phyloP scores from a whole-genome alignment of 2,888 invertebrate genomes.

The Leptopilina myrica region DNA sequence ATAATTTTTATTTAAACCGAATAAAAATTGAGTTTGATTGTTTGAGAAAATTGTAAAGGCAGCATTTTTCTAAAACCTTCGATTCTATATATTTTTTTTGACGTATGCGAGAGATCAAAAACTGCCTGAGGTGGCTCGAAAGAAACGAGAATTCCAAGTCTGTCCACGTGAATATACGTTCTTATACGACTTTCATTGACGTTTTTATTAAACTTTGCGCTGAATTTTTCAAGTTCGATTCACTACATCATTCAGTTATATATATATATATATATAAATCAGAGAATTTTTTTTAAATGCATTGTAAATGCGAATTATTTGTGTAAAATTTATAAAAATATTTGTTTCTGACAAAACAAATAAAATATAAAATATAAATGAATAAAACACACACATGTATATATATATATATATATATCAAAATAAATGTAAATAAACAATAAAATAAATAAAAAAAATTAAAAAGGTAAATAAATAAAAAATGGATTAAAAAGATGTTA shows the following conservation, averaged over 20 bases:
- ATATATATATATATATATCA: no score
- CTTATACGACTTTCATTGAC: conserved; percentile 59
- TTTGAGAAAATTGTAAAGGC: neutral
- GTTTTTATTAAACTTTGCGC: conserved; percentile 67
- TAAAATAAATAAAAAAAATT: no score
- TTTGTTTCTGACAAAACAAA: no score
- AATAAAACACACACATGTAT: no score
- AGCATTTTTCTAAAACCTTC: conserved; percentile 27
- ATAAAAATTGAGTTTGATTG: neutral
- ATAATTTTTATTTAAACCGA: no score
- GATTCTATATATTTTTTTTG: conserved; percentile 20
- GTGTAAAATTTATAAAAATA: neutral
- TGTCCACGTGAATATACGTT: conserved; percentile 47
- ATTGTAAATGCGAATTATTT: neutral
- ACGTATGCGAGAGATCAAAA: conserved; percentile 33
- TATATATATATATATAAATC: conserved; percentile 56
- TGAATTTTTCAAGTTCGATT: conserved; percentile 69
- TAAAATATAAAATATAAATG: no score
- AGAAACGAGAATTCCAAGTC: conserved; percentile 40
- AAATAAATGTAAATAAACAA: no score
- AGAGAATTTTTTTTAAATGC: conserved; percentile 44
- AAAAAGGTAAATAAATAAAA: no score
- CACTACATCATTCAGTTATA: conserved; percentile 69
- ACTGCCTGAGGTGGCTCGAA: neutral
- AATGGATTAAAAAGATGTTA: no score